These are phyloP conservation scores for Sander lucioperca DNA, from an alignment of 2,113 vertebrate genomes.

Conservation along the genomic window DNA sequence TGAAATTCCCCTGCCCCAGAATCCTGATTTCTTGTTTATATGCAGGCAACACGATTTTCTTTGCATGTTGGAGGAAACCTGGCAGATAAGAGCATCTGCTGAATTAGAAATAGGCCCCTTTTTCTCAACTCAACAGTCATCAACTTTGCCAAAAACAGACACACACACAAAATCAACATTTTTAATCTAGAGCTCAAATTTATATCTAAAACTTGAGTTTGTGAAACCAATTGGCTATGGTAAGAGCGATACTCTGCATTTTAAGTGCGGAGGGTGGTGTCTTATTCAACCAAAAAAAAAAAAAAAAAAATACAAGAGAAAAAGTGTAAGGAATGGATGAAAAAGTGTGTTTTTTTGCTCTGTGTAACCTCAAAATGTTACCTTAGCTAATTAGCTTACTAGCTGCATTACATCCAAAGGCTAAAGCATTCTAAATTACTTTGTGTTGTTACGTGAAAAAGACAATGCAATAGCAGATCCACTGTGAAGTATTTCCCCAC, in stretches of 20 bases:
- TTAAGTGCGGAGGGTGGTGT: background rate
- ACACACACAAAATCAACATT: constrained; percentile 12
- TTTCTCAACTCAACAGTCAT: constrained; percentile 20
- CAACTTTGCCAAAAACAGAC: constrained; percentile 7
- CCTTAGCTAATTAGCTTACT: background rate
- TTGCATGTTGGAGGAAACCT: constrained; percentile 55
- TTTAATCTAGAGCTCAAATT: background rate
- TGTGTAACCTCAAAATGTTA: background rate
- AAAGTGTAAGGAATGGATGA: background rate
- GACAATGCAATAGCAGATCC: background rate
- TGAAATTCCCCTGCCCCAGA: constrained; percentile 52
- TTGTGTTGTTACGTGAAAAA: background rate
- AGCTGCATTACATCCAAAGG: background rate
- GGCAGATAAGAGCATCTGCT: constrained; percentile 61
- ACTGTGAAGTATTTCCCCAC: background rate
- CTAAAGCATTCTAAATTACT: background rate
- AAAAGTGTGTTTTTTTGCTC: background rate
- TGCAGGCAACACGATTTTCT: constrained; percentile 36
- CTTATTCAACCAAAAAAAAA: too few relatives aligned
- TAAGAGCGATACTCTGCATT: background rate
- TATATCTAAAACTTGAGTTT: background rate
- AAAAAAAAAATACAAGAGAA: background rate
- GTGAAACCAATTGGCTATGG: background rate
- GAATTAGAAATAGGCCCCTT: constrained; percentile 62
- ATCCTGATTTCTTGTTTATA: constrained; percentile 75